Percentiles rank a stretch among this genome's conserved stretches.
Conservation (phyloP, 2,113 vertebrate species). For the Elanus axillaris region DNA sequence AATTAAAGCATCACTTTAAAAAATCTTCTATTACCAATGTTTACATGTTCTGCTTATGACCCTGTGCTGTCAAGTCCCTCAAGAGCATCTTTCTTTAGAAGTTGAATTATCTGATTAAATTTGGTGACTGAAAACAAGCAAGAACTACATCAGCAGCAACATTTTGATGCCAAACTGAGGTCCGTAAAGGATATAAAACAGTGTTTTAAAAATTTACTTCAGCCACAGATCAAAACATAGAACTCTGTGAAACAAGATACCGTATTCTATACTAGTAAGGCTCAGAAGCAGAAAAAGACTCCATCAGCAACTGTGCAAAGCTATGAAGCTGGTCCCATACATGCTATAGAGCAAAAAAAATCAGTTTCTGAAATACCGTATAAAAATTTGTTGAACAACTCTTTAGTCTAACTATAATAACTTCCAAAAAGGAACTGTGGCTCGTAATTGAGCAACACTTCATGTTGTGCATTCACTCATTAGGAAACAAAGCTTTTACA, state of each 20-base stretch:
- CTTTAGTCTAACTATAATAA: neutral
- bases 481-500: neutral
- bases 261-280: slow-evolving; percentile 29
- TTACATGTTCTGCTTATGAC: slow-evolving; percentile 43
- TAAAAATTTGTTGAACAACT: neutral
- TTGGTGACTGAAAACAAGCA: slow-evolving; percentile 6
- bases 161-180: slow-evolving; percentile 42
- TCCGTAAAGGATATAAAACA: slow-evolving; percentile 32
- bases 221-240: slow-evolving; percentile 31
- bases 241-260: slow-evolving; percentile 10
- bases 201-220: slow-evolving; percentile 9
- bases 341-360: slow-evolving; percentile 7
- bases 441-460: neutral
- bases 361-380: slow-evolving; percentile 40
- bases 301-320: slow-evolving; percentile 36
- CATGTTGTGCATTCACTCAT: neutral
- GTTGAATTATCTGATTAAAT: neutral
- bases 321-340: slow-evolving; percentile 17
- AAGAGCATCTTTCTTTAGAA: neutral
- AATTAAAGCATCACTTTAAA: neutral
- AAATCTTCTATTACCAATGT: neutral
- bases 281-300: slow-evolving; percentile 59
- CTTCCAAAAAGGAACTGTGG: neutral
- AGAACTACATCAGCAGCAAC: slow-evolving; percentile 43
- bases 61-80: slow-evolving; percentile 31